These are phyloP conservation scores for Watsonalla cultraria DNA, from an alignment of 2,888 invertebrate species.

Conservation along the genomic window DNA sequence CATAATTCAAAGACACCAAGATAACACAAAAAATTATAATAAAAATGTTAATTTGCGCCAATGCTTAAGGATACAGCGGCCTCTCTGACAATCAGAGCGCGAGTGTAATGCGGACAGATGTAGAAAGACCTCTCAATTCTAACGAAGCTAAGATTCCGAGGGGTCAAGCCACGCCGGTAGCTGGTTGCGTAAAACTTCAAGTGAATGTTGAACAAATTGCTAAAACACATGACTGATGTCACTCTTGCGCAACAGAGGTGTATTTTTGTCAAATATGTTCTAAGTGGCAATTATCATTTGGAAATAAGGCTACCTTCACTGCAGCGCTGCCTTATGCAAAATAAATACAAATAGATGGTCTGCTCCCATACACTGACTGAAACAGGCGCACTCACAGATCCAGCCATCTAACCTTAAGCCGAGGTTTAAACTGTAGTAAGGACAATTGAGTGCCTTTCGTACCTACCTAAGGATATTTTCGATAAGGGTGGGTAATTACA, in stretches of 20 bases:
- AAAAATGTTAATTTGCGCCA: conserved; percentile 12
- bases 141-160: not conserved
- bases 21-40: not conserved
- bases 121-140: conserved; percentile 15
- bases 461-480: too few relatives aligned
- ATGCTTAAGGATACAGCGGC: conserved; percentile 48
- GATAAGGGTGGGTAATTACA: too few relatives aligned
- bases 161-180: not conserved
- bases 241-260: conserved; percentile 23
- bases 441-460: too few relatives aligned
- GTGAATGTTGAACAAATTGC: conserved; percentile 43
- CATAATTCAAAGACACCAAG: not conserved
- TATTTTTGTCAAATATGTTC: conserved; percentile 11
- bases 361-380: too few relatives aligned
- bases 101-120: conserved; percentile 26
- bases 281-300: conserved; percentile 18
- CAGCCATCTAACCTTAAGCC: too few relatives aligned
- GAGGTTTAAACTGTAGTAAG: too few relatives aligned
- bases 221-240: conserved; percentile 28
- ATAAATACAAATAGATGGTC: too few relatives aligned
- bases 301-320: conserved; percentile 15
- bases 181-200: conserved; percentile 39
- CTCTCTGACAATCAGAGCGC: conserved; percentile 52
- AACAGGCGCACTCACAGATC: too few relatives aligned
- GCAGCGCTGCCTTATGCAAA: not conserved